phyloP scores from a whole-genome alignment of 2,113 vertebrate genomes.

The Naja naja region DNA sequence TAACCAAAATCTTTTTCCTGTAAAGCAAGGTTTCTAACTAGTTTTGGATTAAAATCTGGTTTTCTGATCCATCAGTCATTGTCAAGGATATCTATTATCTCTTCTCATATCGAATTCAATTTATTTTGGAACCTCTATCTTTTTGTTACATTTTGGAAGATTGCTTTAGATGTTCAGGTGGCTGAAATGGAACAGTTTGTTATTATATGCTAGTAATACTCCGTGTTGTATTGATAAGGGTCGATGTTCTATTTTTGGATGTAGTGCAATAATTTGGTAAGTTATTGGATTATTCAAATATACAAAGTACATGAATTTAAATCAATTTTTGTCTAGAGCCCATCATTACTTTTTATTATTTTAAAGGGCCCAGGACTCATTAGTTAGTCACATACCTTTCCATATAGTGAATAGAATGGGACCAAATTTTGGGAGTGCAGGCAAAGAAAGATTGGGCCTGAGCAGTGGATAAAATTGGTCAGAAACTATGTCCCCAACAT shows the following conservation, averaged over 20 bases:
- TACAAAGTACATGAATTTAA: not conserved
- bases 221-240: not conserved
- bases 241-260: not conserved
- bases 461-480: not conserved
- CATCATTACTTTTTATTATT: not conserved
- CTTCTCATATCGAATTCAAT: not conserved
- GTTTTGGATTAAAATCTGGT: not conserved
- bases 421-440: not conserved
- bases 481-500: not conserved
- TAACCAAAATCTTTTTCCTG: not conserved
- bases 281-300: not conserved
- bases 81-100: not conserved
- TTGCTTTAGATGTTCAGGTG: not conserved
- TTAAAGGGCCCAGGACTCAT: not conserved
- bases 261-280: not conserved
- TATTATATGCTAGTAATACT: not conserved
- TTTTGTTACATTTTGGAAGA: not conserved
- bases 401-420: not conserved
- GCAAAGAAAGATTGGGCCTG: not conserved
- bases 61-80: not conserved
- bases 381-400: not conserved
- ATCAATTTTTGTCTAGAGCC: not conserved
- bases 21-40: not conserved
- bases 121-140: not conserved
- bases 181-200: not conserved